These are phyloP conservation scores for Melanostoma scalare DNA, from an alignment of 2,888 invertebrate genomes.

Conservation along the genomic window DNA sequence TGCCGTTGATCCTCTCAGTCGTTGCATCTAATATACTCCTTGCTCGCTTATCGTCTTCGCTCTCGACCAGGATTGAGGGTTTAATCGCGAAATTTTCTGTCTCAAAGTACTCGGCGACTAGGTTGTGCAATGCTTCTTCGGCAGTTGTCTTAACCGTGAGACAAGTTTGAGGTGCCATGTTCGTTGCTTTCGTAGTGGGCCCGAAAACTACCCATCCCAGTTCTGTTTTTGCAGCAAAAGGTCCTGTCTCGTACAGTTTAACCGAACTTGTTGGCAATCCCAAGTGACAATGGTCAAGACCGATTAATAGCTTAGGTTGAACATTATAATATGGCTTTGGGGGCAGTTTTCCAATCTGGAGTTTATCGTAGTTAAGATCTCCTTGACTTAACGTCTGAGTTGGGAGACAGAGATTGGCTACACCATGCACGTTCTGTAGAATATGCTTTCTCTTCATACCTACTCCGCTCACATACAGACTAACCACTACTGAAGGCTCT, in stretches of 20 bases:
- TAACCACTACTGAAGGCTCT: constrained; percentile 43
- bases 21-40: constrained; percentile 9
- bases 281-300: constrained; percentile 54
- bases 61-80: constrained; percentile 3
- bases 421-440: constrained; percentile 19
- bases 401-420: constrained; percentile 2
- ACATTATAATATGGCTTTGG: constrained; percentile 30
- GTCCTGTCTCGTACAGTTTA: background rate
- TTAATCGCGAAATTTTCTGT: constrained; percentile 35
- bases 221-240: constrained; percentile 33
- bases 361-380: too few species aligned
- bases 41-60: constrained; percentile 16
- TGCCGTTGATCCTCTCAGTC: background rate
- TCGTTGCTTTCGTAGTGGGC: background rate
- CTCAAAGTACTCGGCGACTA: constrained; percentile 29
- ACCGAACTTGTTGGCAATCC: constrained; percentile 26
- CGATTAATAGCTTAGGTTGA: constrained; percentile 36
- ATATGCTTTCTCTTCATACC: constrained; percentile 11
- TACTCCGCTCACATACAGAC: constrained; percentile 46
- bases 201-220: constrained; percentile 46
- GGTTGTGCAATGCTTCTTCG: constrained; percentile 8
- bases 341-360: too few species aligned
- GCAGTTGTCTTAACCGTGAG: background rate
- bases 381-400: background rate
- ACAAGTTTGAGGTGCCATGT: background rate